Percentiles rank a stretch among this genome's conserved stretches.
Evolutionary conservation across 2,113 vertebrate species (phyloP).

Genomic region (Pipa parva): DNA sequence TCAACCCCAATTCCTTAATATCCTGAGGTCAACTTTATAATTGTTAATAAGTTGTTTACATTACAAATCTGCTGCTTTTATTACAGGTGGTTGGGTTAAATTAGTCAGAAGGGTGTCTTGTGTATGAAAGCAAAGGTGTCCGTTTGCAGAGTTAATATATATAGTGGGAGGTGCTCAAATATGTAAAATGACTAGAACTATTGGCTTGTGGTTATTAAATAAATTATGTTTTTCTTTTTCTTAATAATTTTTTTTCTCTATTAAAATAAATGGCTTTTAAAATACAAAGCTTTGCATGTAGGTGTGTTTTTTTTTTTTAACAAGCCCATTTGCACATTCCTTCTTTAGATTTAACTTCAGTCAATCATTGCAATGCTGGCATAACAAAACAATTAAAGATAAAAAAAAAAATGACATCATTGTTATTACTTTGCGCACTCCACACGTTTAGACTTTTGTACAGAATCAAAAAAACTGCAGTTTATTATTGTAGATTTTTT

Average conservation of each 20-base stretch:
- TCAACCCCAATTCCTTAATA: background rate
- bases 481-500: conserved; percentile 83
- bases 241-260: too few relatives aligned
- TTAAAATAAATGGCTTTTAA: background rate
- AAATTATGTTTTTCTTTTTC: too few relatives aligned
- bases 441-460: conserved; percentile 69
- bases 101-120: background rate
- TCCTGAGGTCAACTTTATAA: background rate
- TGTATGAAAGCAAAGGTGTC: background rate
- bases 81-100: background rate
- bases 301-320: background rate
- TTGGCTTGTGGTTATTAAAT: too few relatives aligned
- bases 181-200: background rate
- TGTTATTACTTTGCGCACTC: conserved; percentile 36
- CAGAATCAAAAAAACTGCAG: conserved; percentile 72
- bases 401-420: background rate
- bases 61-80: background rate
- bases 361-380: background rate
- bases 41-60: background rate
- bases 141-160: background rate
- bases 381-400: background rate
- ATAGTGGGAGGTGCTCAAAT: background rate
- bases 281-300: background rate
- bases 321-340: background rate
- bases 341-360: too few relatives aligned